Percentiles rank a stretch among this genome's conserved stretches.
These are phyloP conservation scores for Tragelaphus eurycerus DNA, from an alignment of 2,797 vertebrate species.

Conservation along the genomic window DNA sequence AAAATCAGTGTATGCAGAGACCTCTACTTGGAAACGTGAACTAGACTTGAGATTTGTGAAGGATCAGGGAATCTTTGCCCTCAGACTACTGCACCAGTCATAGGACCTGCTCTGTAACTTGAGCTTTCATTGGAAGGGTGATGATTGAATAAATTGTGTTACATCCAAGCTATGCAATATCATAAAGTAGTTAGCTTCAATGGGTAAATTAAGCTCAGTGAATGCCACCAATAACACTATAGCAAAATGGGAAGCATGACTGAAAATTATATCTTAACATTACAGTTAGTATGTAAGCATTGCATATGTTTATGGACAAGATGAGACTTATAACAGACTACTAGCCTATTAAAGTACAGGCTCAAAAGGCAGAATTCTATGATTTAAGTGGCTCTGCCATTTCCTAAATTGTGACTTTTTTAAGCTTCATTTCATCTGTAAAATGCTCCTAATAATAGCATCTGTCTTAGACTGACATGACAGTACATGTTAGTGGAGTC, in stretches of 20 bases:
- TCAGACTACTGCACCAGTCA: neutral
- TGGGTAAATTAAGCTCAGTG: neutral
- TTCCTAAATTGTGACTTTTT: neutral
- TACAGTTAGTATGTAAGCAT: neutral
- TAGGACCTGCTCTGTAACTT: neutral
- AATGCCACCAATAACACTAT: neutral
- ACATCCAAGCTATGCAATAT: neutral
- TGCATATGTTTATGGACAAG: neutral
- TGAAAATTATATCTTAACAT: neutral
- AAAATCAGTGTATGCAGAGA: neutral
- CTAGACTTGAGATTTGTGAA: neutral
- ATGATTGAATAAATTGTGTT: neutral
- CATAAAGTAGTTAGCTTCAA: slow-evolving; percentile 14
- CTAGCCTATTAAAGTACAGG: neutral
- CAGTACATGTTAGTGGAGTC: neutral
- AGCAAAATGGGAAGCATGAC: neutral
- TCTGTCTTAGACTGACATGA: neutral
- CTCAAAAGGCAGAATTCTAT: neutral
- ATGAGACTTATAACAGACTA: neutral
- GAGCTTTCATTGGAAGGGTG: neutral
- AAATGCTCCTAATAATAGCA: neutral
- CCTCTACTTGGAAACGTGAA: neutral
- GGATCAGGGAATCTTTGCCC: neutral
- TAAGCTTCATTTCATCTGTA: slow-evolving; percentile 4
- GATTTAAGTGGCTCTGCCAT: neutral